These are phyloP conservation scores for Myotis yumanensis DNA, from an alignment of 2,113 vertebrate genomes.

Conservation along the genomic window DNA sequence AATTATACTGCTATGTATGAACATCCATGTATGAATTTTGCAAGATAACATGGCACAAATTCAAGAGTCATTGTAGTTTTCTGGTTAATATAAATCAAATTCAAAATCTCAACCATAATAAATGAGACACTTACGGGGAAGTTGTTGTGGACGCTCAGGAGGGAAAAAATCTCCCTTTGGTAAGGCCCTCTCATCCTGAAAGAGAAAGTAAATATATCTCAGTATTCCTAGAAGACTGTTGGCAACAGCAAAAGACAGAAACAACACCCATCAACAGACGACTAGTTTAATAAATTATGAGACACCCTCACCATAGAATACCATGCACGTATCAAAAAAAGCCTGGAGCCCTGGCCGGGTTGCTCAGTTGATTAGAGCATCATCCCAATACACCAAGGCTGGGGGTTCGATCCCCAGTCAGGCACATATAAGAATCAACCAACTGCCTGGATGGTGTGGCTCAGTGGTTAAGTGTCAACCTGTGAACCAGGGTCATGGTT, in stretches of 20 bases:
- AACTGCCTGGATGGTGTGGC: not conserved
- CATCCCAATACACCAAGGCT: not conserved
- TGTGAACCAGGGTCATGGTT: too few relatives aligned
- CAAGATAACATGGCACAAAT: not conserved
- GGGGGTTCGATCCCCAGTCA: not conserved
- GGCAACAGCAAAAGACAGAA: not conserved
- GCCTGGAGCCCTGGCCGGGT: not conserved
- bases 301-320: rapidly evolving
- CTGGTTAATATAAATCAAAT: not conserved
- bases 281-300: not conserved
- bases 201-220: not conserved
- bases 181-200: slow-evolving; percentile 95
- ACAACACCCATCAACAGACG: not conserved
- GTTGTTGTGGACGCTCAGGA: slow-evolving; percentile 91
- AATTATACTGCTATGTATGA: not conserved
- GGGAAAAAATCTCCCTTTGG: slow-evolving; percentile 96
- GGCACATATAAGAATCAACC: not conserved
- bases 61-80: not conserved
- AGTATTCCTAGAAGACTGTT: not conserved
- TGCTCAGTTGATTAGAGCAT: not conserved
- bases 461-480: too few relatives aligned
- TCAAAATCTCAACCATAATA: not conserved
- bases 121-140: slow-evolving; percentile 91
- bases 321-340: not conserved
- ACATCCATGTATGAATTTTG: not conserved